A percentile compares a stretch with the other conserved stretches of the same genome.
These are phyloP conservation scores for Myopa testacea DNA, from an alignment of 2,888 invertebrate genomes.

Conservation along the genomic window DNA sequence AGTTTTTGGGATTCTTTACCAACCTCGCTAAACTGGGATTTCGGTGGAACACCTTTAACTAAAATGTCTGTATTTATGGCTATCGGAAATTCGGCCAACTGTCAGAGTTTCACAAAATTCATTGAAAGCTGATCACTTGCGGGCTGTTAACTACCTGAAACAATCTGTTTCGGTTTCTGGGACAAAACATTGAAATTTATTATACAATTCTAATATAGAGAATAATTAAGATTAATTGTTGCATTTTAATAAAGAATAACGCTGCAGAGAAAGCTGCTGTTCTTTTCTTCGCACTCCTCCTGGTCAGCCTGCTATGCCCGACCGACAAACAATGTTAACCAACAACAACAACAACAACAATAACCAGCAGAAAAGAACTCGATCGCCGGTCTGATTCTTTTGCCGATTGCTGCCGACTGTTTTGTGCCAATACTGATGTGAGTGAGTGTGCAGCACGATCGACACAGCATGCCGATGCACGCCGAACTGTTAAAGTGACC, in stretches of 20 bases:
- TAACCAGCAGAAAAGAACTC: constrained; percentile 10
- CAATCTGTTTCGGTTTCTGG: too few relatives aligned
- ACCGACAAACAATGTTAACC: neutral
- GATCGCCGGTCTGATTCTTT: constrained; percentile 33
- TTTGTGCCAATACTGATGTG: constrained; percentile 1
- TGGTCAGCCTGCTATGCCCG: neutral
- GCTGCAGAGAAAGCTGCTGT: constrained; percentile 28
- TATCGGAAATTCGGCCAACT: too few relatives aligned
- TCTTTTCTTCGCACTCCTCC: neutral
- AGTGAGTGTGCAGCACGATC: neutral
- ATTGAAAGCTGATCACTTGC: too few relatives aligned
- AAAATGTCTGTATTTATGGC: too few relatives aligned
- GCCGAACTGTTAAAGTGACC: constrained; percentile 32
- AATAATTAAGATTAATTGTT: constrained; percentile 23
- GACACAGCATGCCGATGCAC: constrained; percentile 14
- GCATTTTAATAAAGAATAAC: constrained; percentile 3
- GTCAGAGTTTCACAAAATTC: too few relatives aligned
- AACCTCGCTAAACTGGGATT: too few relatives aligned
- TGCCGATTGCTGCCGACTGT: neutral
- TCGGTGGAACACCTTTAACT: too few relatives aligned
- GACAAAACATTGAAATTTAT: too few relatives aligned
- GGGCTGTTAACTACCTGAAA: too few relatives aligned
- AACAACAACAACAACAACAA: neutral
- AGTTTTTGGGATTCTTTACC: too few relatives aligned
- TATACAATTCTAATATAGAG: neutral